Conservation (phyloP, 2,113 vertebrate species). For the Anhinga anhinga region DNA sequence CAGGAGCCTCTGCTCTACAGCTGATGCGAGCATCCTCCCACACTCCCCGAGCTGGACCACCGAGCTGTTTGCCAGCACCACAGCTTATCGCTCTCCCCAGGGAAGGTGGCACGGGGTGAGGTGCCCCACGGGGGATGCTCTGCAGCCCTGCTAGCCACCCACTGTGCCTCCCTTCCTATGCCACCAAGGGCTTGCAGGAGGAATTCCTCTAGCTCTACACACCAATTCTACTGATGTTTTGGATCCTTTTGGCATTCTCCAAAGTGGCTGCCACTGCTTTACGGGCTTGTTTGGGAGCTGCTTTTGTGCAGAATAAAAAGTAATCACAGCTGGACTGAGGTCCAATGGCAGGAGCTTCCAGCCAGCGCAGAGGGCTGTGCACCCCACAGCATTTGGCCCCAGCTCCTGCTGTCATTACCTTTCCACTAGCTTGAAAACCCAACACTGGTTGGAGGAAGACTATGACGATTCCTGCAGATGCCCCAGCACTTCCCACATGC, state of each 20-base stretch:
- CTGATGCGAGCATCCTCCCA: not conserved
- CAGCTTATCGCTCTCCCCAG: not conserved
- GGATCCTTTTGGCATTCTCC: not conserved
- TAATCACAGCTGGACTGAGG: not conserved
- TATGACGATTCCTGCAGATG: not conserved
- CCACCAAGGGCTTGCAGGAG: not conserved
- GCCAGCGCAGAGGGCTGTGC: not conserved
- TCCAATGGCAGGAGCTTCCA: not conserved
- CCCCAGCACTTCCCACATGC: not conserved
- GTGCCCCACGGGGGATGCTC: not conserved
- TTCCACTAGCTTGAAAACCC: not conserved
- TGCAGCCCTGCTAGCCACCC: not conserved
- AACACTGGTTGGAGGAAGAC: not conserved
- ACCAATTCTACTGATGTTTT: not conserved
- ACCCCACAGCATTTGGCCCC: not conserved
- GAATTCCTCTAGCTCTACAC: not conserved
- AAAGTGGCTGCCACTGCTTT: not conserved
- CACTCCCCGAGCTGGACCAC: not conserved
- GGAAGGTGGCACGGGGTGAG: not conserved
- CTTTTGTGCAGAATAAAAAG: not conserved
- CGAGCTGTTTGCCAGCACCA: not conserved
- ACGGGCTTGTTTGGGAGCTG: not conserved
- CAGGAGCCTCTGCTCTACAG: not conserved
- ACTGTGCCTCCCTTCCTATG: rapidly evolving
- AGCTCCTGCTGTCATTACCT: not conserved